Conservation (phyloP, 2,797 vertebrate species). For the Corythornis leucogaster region DNA sequence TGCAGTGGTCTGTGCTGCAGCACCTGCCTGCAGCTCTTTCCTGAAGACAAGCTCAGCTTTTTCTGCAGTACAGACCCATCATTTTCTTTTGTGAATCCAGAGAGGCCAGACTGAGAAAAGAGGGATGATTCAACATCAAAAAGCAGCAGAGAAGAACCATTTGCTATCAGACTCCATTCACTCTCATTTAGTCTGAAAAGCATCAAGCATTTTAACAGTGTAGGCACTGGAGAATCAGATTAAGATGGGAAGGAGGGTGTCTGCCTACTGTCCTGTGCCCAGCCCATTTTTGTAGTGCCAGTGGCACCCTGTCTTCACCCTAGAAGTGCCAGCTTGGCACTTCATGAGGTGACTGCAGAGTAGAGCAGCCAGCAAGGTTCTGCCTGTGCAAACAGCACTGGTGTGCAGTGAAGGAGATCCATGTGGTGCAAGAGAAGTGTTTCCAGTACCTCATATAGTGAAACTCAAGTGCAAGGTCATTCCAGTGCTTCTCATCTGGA, state of each 20-base stretch:
- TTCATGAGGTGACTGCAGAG: background rate
- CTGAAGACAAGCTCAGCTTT: background rate
- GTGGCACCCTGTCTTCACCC: background rate
- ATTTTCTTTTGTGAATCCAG: background rate
- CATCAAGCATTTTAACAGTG: background rate
- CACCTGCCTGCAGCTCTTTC: background rate
- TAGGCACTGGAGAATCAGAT: background rate
- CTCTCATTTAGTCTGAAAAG: background rate
- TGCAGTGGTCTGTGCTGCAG: background rate
- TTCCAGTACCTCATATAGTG: conserved; percentile 92
- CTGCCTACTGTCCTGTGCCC: background rate
- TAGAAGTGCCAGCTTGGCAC: background rate
- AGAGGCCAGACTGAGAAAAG: background rate
- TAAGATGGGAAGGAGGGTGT: background rate
- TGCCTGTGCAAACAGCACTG: background rate
- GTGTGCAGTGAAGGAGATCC: background rate
- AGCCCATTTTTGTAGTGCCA: background rate
- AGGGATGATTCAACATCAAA: background rate
- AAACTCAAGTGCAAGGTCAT: conserved; percentile 96
- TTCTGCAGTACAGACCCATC: background rate
- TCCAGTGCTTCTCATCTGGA: conserved; percentile 99
- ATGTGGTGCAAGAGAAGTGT: rapidly evolving
- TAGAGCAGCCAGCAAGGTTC: background rate
- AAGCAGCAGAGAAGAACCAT: background rate
- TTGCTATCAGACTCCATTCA: background rate